phyloP scores from a whole-genome alignment of 2,113 vertebrate genomes.

The Cynoglossus semilaevis region DNA sequence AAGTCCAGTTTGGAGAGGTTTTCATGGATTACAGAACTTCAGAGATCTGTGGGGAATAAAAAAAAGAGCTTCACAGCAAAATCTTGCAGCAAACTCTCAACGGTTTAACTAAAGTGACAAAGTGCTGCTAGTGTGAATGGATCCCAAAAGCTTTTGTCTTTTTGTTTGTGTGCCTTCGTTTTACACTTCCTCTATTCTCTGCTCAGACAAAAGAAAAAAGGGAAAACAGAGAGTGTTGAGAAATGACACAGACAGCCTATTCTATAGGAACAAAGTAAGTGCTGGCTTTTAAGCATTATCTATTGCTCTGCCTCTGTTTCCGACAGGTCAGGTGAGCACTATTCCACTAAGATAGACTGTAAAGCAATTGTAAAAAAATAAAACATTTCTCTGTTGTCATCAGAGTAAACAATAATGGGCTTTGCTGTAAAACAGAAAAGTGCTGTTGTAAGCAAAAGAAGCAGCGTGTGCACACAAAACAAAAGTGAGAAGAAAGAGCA shows the following conservation, averaged over 20 bases:
- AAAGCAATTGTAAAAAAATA: slow-evolving; percentile 24
- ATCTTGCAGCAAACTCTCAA: slow-evolving; percentile 34
- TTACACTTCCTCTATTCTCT: slow-evolving; percentile 14
- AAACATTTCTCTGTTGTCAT: slow-evolving; percentile 51
- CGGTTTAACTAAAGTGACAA: slow-evolving; percentile 11
- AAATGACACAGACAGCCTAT: slow-evolving; percentile 9
- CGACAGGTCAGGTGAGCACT: slow-evolving; percentile 59
- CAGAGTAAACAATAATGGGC: slow-evolving; percentile 54
- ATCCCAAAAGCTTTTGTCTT: slow-evolving; percentile 25
- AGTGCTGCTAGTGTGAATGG: slow-evolving; percentile 35
- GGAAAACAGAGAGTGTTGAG: slow-evolving; percentile 10
- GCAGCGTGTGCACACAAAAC: slow-evolving; percentile 21
- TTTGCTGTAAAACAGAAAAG: slow-evolving; percentile 29
- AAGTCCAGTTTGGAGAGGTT: slow-evolving; percentile 51
- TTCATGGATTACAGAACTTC: slow-evolving; percentile 44
- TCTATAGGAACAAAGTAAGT: slow-evolving; percentile 19
- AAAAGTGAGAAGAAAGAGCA: slow-evolving; percentile 14
- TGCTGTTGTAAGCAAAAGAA: slow-evolving; percentile 30
- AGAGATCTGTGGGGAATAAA: slow-evolving; percentile 21
- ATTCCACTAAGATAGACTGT: slow-evolving; percentile 30
- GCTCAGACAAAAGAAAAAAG: slow-evolving; percentile 4
- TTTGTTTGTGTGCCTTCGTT: slow-evolving; percentile 37
- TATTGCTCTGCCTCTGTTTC: slow-evolving; percentile 46
- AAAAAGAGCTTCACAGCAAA: slow-evolving; percentile 32
- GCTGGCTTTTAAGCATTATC: slow-evolving; percentile 47